phyloP scores from a whole-genome alignment of 2,797 vertebrate species.

The Lycodopsis pacificus region DNA sequence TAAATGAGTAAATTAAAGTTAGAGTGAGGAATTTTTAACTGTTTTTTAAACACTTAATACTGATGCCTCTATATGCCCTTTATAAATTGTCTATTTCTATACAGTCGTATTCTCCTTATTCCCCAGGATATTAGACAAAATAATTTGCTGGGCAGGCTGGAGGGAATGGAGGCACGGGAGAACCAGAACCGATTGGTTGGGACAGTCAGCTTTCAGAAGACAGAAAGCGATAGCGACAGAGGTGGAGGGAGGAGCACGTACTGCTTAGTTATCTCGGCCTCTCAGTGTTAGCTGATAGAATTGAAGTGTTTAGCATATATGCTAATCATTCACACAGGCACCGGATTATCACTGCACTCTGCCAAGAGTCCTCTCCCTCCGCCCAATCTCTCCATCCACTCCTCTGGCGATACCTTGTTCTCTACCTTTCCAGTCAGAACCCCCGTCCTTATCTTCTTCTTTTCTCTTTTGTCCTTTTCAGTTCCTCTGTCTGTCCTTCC shows the following conservation, averaged over 20 bases:
- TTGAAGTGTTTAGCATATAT: constrained; percentile 93
- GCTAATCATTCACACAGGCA: constrained; percentile 78
- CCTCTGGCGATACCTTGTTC: constrained; percentile 53
- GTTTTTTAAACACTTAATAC: too few species aligned
- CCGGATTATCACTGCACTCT: constrained; percentile 70
- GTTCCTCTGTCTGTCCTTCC: background rate
- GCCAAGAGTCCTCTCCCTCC: constrained; percentile 69
- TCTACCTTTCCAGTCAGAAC: constrained; percentile 44
- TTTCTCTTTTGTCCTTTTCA: background rate
- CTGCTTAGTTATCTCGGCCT: constrained; percentile 73
- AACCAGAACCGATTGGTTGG: too few species aligned
- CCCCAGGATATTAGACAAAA: too few species aligned
- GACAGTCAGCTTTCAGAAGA: constrained; percentile 14
- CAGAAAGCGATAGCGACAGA: constrained; percentile 33
- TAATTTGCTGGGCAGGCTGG: too few species aligned
- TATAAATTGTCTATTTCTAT: too few species aligned
- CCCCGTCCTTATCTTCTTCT: constrained; percentile 5
- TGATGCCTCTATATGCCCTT: too few species aligned
- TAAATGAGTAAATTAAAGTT: background rate
- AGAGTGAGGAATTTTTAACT: background rate
- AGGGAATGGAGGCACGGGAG: too few species aligned
- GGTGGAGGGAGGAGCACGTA: constrained; percentile 44
- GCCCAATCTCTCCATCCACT: constrained; percentile 50
- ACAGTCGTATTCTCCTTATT: too few species aligned
- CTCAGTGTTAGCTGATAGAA: constrained; percentile 90